phyloP scores from a whole-genome alignment of 2,797 vertebrate genomes.

The Neosilurus mollespiculum region DNA sequence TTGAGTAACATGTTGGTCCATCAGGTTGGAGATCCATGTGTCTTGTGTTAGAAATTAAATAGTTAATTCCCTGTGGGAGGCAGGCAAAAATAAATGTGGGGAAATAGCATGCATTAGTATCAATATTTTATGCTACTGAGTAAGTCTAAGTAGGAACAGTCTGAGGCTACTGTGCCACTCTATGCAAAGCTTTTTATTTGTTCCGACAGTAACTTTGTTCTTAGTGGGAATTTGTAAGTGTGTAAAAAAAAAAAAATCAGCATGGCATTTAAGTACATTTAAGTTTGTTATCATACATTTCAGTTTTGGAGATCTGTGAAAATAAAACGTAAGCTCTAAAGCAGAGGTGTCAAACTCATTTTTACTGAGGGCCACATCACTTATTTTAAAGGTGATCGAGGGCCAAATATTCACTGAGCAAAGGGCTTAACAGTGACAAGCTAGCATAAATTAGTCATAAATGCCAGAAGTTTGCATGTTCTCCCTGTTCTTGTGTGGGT shows the following conservation, averaged over 20 bases:
- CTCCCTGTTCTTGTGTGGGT: too few species aligned
- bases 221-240: too few species aligned
- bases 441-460: too few species aligned
- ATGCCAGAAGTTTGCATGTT: too few species aligned
- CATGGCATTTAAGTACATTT: neutral
- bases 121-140: neutral
- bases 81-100: neutral
- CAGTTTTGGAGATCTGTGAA: neutral
- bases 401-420: too few species aligned
- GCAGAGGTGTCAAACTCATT: too few species aligned
- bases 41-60: neutral
- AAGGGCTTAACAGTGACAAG: too few species aligned
- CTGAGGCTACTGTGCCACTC: neutral
- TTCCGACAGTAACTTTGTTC: too few species aligned
- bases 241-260: too few species aligned
- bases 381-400: too few species aligned
- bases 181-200: neutral
- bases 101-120: neutral
- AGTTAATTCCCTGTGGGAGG: neutral
- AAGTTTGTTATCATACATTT: neutral
- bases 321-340: neutral
- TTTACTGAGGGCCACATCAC: too few species aligned
- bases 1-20: neutral
- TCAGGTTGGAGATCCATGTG: neutral
- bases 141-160: neutral